Evolutionary conservation across 2,888 invertebrate species (phyloP).

Genomic region (Andricus quercusramuli): DNA sequence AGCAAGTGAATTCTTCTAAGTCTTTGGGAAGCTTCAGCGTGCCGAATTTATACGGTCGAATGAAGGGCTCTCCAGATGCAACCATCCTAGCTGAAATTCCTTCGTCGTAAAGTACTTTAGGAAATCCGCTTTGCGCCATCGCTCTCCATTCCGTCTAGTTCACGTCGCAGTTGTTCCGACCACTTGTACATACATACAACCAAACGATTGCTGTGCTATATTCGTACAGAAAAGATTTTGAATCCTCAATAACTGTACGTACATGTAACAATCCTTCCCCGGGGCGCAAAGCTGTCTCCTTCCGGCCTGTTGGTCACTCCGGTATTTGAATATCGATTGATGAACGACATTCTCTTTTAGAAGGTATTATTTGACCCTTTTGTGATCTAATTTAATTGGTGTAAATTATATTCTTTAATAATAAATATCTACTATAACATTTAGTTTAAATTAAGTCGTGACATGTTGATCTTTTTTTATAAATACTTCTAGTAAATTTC

Average conservation of each 20-base stretch:
- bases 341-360: slow-evolving; percentile 23
- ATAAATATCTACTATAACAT: too few species aligned
- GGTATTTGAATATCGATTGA: slow-evolving; percentile 32
- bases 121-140: slow-evolving; percentile 29
- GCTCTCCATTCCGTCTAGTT: slow-evolving; percentile 21
- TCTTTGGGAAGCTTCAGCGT: neutral
- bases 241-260: slow-evolving; percentile 12
- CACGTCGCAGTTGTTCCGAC: slow-evolving; percentile 19
- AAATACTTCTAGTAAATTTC: too few species aligned
- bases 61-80: slow-evolving; percentile 1
- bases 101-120: slow-evolving; percentile 27
- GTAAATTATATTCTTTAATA: too few species aligned
- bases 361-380: slow-evolving; percentile 16
- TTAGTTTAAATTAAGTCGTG: too few species aligned
- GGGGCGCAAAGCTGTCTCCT: neutral
- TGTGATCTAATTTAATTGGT: too few species aligned
- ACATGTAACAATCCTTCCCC: neutral
- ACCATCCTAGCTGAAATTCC: slow-evolving; percentile 19
- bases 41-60: slow-evolving; percentile 21
- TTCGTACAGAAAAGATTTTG: slow-evolving; percentile 12
- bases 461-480: too few species aligned
- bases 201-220: slow-evolving; percentile 7
- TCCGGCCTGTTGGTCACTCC: slow-evolving; percentile 13
- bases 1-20: neutral
- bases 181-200: slow-evolving; percentile 20